Percentiles rank a stretch among this genome's conserved stretches.
Evolutionary conservation across 2,888 invertebrate genomes (phyloP).

Genomic region (Macrosiphum euphorbiae): DNA sequence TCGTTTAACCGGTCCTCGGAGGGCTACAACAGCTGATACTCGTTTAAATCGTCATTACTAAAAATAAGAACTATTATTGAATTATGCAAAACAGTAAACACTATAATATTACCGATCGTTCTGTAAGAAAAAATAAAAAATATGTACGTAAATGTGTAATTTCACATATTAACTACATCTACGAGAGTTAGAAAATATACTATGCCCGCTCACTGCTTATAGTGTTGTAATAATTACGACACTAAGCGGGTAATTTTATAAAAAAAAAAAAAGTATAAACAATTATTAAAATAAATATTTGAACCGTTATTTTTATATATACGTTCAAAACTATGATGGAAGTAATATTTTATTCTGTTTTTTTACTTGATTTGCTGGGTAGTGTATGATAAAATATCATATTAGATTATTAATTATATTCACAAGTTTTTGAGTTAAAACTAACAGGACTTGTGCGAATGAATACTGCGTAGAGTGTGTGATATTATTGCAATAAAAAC

Average conservation of each 20-base stretch:
- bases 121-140: neutral
- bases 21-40: neutral
- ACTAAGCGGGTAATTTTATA: neutral
- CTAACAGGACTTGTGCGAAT: neutral
- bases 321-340: neutral
- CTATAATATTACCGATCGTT: neutral
- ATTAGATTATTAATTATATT: too few relatives aligned
- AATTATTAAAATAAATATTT: neutral
- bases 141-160: neutral
- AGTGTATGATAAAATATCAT: neutral
- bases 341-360: neutral
- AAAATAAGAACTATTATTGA: neutral
- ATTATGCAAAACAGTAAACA: neutral
- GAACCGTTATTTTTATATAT: neutral
- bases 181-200: neutral
- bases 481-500: neutral
- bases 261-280: too few relatives aligned
- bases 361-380: neutral
- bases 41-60: neutral
- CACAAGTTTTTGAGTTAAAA: neutral
- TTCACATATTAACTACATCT: neutral
- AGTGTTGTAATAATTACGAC: neutral
- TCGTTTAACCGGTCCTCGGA: slow-evolving; percentile 22
- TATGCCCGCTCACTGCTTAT: neutral
- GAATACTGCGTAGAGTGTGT: too few relatives aligned